These are phyloP conservation scores for Siphonodentalium dalli DNA, from an alignment of 2,888 invertebrate species.

Conservation along the genomic window DNA sequence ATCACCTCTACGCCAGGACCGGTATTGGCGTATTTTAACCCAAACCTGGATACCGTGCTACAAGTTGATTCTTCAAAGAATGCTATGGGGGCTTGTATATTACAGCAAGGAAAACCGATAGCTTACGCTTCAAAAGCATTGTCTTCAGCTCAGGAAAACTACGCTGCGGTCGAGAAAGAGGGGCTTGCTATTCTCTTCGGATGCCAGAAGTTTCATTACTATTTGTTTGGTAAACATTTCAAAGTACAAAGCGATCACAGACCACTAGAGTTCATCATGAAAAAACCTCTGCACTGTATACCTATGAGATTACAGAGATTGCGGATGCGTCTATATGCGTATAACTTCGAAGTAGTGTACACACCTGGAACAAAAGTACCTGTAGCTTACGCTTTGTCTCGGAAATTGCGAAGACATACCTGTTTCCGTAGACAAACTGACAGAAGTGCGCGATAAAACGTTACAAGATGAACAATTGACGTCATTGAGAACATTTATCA, in stretches of 20 bases:
- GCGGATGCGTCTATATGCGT: too few species aligned
- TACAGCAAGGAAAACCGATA: constrained; percentile 24
- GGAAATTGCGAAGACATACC: too few species aligned
- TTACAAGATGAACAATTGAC: constrained; percentile 4
- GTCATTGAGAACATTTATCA: constrained; percentile 8
- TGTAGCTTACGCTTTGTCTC: too few species aligned
- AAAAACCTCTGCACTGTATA: too few species aligned
- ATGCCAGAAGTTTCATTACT: constrained; percentile 24
- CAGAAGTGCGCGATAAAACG: neutral
- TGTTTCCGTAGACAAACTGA: too few species aligned
- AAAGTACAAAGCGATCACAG: constrained; percentile 30
- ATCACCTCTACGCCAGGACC: constrained; percentile 17
- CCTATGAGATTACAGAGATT: too few species aligned
- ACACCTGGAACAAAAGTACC: too few species aligned
- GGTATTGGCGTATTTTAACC: constrained; percentile 22
- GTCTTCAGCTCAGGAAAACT: constrained; percentile 22
- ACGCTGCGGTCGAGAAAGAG: constrained; percentile 34
- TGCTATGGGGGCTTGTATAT: constrained; percentile 19
- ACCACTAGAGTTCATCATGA: constrained; percentile 10
- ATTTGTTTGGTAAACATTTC: constrained; percentile 22
- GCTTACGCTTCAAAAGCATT: constrained; percentile 27
- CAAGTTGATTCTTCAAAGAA: constrained; percentile 22
- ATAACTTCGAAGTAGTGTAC: too few species aligned
- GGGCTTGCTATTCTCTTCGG: constrained; percentile 24
- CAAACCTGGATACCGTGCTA: constrained; percentile 4